phyloP scores from a whole-genome alignment of 2,888 invertebrate species.

The Nysson spinosus region DNA sequence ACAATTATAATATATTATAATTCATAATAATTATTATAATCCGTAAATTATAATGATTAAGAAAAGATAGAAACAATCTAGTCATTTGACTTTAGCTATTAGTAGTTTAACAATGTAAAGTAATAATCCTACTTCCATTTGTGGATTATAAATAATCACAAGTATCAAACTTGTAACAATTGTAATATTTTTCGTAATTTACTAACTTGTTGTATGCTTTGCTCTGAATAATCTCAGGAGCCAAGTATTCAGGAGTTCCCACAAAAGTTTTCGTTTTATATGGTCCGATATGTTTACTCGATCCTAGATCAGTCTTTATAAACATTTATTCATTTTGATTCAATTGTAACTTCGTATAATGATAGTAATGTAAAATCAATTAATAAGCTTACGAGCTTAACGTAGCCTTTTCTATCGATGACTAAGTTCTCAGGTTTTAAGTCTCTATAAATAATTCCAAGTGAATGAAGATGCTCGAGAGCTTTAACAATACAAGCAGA shows the following conservation, averaged over 20 bases:
- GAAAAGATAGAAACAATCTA: too few relatives aligned
- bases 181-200: too few relatives aligned
- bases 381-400: conserved; percentile 85
- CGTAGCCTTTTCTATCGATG: conserved; percentile 88
- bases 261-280: conserved; percentile 96
- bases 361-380: too few relatives aligned
- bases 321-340: not conserved
- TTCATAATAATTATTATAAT: too few relatives aligned
- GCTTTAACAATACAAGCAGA: conserved; percentile 94
- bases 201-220: conserved; percentile 83
- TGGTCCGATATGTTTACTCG: conserved; percentile 88
- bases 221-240: conserved; percentile 93
- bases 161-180: too few relatives aligned
- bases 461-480: conserved; percentile 90
- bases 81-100: too few relatives aligned
- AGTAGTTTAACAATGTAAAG: too few relatives aligned
- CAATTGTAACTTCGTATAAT: too few relatives aligned
- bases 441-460: conserved; percentile 91
- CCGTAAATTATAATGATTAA: too few relatives aligned
- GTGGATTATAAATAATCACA: too few relatives aligned
- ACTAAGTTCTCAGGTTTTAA: conserved; percentile 96
- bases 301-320: conserved; percentile 91
- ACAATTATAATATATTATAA: too few relatives aligned
- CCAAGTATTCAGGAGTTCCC: conserved; percentile 94
- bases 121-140: too few relatives aligned